Conservation (phyloP, 2,888 invertebrate genomes). For the Heliconius aoede region DNA sequence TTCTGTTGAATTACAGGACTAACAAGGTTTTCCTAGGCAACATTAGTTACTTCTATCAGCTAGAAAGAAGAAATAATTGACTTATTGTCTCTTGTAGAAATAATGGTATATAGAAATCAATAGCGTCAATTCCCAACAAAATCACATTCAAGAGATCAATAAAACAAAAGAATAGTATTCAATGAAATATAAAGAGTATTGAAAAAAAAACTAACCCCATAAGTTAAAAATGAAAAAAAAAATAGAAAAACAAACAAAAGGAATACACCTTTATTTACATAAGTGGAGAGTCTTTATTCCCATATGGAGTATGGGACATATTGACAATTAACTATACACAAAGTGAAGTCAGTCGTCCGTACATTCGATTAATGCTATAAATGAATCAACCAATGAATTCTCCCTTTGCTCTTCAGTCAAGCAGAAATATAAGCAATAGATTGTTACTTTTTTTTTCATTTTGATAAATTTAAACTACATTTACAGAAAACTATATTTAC, state of each 20-base stretch:
- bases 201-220: neutral
- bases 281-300: neutral
- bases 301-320: neutral
- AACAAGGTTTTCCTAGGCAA: too few species aligned
- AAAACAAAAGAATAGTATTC: neutral
- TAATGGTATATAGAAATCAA: too few species aligned
- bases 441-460: conserved; percentile 31
- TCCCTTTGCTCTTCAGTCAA: conserved; percentile 39
- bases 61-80: too few species aligned
- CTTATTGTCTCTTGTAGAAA: too few species aligned
- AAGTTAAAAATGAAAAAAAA: conserved; percentile 4
- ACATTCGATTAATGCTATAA: conserved; percentile 53
- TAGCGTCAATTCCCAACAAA: too few species aligned
- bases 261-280: neutral
- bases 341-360: conserved; percentile 51
- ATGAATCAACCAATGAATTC: conserved; percentile 50
- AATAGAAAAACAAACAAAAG: neutral
- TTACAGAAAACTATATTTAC: too few species aligned
- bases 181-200: too few species aligned
- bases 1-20: too few species aligned
- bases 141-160: too few species aligned
- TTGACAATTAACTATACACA: conserved; percentile 49
- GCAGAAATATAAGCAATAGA: conserved; percentile 35
- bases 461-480: conserved; percentile 11
- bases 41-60: too few species aligned